A percentile compares a stretch with the other conserved stretches of the same genome.
Conservation (phyloP, 2,113 vertebrate species). For the Emydocephalus ijimae region DNA sequence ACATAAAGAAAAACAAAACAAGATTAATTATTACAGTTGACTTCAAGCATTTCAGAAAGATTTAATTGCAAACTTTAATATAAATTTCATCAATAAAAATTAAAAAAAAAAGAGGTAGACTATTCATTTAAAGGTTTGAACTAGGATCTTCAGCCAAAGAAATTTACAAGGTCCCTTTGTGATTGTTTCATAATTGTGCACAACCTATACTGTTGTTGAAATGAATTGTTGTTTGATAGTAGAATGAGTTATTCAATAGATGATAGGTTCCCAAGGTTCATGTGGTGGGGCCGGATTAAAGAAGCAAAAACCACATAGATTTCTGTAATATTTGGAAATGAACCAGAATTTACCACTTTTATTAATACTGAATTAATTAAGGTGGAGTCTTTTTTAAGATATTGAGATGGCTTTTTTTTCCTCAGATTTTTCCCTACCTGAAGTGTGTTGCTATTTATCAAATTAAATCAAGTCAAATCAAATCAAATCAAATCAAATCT, state of each 20-base stretch:
- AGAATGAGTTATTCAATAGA: background rate
- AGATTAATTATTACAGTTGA: background rate
- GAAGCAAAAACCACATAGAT: background rate
- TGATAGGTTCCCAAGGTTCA: background rate
- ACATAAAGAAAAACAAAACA: slow-evolving; percentile 13
- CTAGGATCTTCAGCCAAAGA: background rate
- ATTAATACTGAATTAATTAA: background rate
- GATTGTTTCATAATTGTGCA: background rate
- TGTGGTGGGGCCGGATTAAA: background rate
- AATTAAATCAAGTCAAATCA: background rate
- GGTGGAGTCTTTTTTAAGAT: background rate
- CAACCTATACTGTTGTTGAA: background rate
- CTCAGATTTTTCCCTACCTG: background rate
- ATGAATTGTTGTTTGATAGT: background rate
- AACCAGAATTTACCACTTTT: background rate
- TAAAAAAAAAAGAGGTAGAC: background rate
- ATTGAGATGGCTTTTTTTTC: background rate
- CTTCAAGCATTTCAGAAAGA: slow-evolving; percentile 4
- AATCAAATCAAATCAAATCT: background rate
- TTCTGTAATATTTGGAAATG: background rate
- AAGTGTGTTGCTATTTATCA: background rate
- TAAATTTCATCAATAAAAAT: background rate
- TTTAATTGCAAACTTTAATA: background rate
- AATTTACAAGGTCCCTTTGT: background rate
- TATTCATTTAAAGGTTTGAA: background rate